phyloP scores from a whole-genome alignment of 1,140 invertebrate species.

The Drosophila lowei region DNA sequence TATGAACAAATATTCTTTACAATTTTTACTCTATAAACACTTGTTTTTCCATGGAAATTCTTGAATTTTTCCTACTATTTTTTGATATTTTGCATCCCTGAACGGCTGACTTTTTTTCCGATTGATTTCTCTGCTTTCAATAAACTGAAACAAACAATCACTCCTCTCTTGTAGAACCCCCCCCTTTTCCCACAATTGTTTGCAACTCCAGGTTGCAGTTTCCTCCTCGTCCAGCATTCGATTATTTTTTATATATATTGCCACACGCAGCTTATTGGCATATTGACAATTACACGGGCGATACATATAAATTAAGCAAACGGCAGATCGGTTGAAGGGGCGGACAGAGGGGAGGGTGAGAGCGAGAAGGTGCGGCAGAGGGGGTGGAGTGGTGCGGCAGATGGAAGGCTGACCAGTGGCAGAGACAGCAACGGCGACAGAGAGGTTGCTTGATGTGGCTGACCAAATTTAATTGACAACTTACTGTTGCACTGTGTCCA shows the following conservation, averaged over 20 bases:
- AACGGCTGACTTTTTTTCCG: conserved; percentile 45
- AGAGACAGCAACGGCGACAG: conserved; percentile 12
- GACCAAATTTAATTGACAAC: conserved; percentile 81
- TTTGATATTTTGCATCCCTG: conserved; percentile 42
- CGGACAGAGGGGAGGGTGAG: neutral
- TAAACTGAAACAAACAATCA: conserved; percentile 75
- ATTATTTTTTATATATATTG: conserved; percentile 58
- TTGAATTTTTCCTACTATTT: neutral
- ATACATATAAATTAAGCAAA: conserved; percentile 81
- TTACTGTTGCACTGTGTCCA: conserved; percentile 64
- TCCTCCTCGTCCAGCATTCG: conserved; percentile 21
- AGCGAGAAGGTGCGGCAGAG: neutral
- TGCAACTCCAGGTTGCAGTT: conserved; percentile 33
- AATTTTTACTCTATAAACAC: too few relatives aligned
- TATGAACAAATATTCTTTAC: neutral
- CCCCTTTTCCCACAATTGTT: conserved; percentile 24
- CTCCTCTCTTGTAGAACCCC: conserved; percentile 5
- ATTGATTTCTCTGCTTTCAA: conserved; percentile 80
- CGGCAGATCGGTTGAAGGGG: conserved; percentile 50
- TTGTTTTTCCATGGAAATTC: neutral
- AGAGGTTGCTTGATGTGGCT: conserved; percentile 70
- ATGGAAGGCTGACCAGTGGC: conserved; percentile 37
- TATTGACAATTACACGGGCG: conserved; percentile 80
- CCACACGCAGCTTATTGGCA: conserved; percentile 78
- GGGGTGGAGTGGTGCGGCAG: neutral